A percentile compares a stretch with the other conserved stretches of the same genome.
Evolutionary conservation across 2,888 invertebrate genomes (phyloP).

Genomic region (Lomographa bimaculata): DNA sequence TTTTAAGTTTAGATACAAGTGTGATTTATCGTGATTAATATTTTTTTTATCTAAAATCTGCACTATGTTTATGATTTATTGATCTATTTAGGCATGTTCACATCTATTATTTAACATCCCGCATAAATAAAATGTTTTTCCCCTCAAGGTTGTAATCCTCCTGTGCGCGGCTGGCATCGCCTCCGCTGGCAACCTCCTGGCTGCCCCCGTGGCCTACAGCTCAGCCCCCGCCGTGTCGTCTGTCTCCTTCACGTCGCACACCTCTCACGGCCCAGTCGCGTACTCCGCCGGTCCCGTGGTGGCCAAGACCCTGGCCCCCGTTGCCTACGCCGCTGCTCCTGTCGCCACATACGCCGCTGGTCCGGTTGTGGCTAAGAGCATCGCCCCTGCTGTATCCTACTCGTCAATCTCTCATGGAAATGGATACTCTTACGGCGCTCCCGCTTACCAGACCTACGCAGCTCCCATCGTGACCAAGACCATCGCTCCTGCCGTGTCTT

Average conservation of each 20-base stretch:
- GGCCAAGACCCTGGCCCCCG: constrained; percentile 46
- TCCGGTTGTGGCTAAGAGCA: constrained; percentile 49
- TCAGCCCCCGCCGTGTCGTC: constrained; percentile 57
- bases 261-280: constrained; percentile 61
- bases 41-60: no score
- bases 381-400: constrained; percentile 57
- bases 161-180: constrained; percentile 84
- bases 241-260: constrained; percentile 61
- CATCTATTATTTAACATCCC: no score
- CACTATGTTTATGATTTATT: no score
- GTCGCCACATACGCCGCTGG: constrained; percentile 46
- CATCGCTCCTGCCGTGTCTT: no score
- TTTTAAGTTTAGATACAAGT: no score
- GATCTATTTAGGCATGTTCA: no score
- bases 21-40: no score
- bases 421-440: constrained; percentile 26
- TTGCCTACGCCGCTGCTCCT: constrained; percentile 54
- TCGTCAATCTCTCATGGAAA: constrained; percentile 34
- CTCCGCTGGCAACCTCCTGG: constrained; percentile 82
- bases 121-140: constrained; percentile 9
- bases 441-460: constrained; percentile 41
- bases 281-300: constrained; percentile 81
- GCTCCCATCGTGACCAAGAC: constrained; percentile 48
- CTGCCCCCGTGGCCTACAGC: constrained; percentile 60
- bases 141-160: constrained; percentile 75